Conservation (phyloP, 2,113 vertebrate species). For the Erinaceus europaeus region DNA sequence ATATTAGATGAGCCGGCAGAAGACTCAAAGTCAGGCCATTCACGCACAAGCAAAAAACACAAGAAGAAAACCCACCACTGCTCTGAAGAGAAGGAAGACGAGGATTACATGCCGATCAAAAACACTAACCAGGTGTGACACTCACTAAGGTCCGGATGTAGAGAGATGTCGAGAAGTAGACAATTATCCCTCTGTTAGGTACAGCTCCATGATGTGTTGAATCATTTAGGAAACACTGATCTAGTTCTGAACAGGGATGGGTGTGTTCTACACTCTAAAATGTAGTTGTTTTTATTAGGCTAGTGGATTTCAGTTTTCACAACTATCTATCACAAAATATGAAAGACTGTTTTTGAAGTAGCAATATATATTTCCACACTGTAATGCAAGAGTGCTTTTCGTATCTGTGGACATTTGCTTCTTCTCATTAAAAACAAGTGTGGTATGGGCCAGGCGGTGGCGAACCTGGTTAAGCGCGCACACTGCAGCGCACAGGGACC, state of each 20-base stretch:
- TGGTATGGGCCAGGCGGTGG: too few species aligned
- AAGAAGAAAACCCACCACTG: conserved; percentile 89
- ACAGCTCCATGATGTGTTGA: neutral
- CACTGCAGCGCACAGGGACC: too few species aligned
- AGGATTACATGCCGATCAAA: conserved; percentile 85
- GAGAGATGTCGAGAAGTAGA: too few species aligned
- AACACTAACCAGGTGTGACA: conserved; percentile 91
- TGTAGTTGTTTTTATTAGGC: neutral
- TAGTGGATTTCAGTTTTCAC: conserved; percentile 24
- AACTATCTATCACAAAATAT: neutral
- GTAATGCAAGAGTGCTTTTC: neutral
- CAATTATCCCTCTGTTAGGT: neutral
- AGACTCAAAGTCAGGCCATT: conserved; percentile 79
- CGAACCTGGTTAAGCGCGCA: too few species aligned
- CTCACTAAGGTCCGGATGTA: neutral
- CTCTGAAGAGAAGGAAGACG: conserved; percentile 89
- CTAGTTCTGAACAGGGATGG: neutral
- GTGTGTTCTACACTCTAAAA: neutral
- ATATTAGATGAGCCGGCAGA: conserved; percentile 88
- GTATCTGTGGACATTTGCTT: neutral
- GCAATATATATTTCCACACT: neutral
- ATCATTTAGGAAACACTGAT: neutral
- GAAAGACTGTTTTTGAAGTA: conserved; percentile 11
- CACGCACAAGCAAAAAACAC: conserved; percentile 86
- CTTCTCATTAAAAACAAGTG: neutral